Evolutionary conservation across 2,888 invertebrate genomes (phyloP).

Genomic region (Andrena marginata): DNA sequence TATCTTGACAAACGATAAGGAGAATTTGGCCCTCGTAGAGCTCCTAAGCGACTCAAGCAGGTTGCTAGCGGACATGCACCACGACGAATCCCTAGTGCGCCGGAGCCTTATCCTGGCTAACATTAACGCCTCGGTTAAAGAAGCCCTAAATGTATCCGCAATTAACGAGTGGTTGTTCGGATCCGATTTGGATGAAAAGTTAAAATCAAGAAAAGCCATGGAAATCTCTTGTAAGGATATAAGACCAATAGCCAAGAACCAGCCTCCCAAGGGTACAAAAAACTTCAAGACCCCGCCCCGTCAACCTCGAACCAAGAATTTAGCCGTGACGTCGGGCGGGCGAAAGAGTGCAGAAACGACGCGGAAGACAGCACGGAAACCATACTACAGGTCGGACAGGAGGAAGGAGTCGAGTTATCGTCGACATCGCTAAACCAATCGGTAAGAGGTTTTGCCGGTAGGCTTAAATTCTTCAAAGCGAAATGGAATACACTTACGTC

Average conservation of each 20-base stretch:
- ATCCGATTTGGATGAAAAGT: neutral
- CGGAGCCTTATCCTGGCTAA: no score
- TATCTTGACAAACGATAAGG: no score
- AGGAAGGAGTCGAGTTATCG: neutral
- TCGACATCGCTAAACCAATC: neutral
- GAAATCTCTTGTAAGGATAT: neutral
- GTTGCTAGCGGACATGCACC: no score
- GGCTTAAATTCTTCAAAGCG: neutral
- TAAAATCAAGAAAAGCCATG: neutral
- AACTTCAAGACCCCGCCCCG: neutral
- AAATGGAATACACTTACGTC: neutral
- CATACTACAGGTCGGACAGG: neutral
- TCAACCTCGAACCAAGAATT: neutral
- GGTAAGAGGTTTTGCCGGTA: neutral
- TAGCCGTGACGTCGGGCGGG: neutral
- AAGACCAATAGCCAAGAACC: neutral
- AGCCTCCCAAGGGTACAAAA: neutral
- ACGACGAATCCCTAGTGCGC: no score
- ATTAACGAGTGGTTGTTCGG: neutral
- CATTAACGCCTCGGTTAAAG: neutral
- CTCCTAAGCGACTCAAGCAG: no score
- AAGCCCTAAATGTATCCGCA: neutral
- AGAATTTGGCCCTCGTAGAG: no score
- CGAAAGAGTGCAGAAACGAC: neutral
- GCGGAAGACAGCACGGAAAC: neutral